Evolutionary conservation across 2,113 vertebrate species (phyloP).

Genomic region (Gopherus evgoodei): DNA sequence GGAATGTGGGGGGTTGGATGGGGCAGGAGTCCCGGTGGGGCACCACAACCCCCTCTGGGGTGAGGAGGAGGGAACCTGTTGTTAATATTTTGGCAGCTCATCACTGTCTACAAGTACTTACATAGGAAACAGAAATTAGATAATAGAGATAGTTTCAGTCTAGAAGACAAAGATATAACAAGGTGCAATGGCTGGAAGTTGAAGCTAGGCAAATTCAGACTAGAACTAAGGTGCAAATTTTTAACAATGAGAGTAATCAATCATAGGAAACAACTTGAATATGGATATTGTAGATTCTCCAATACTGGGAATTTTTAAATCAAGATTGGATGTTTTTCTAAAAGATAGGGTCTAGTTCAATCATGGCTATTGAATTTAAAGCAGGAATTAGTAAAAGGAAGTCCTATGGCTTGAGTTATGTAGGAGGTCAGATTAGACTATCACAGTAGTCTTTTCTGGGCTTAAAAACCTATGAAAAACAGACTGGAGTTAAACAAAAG

Average conservation of each 20-base stretch:
- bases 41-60: no score
- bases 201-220: background rate
- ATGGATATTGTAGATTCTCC: background rate
- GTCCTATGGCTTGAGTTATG: background rate
- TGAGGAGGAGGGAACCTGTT: no score
- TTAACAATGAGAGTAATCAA: background rate
- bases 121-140: background rate
- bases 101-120: constrained; percentile 9
- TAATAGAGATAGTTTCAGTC: background rate
- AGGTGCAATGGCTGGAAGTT: background rate
- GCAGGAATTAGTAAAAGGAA: background rate
- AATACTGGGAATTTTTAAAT: background rate
- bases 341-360: background rate
- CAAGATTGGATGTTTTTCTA: background rate
- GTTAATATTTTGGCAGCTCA: no score
- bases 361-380: background rate
- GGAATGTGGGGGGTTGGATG: no score
- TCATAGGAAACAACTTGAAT: background rate
- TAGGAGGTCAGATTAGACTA: background rate
- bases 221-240: background rate
- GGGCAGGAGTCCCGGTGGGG: no score
- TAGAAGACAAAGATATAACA: background rate
- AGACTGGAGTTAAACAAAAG: background rate
- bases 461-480: background rate
- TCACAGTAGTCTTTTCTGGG: background rate